Evolutionary conservation across 2,113 vertebrate species (phyloP).

Genomic region (Eublepharis macularius): DNA sequence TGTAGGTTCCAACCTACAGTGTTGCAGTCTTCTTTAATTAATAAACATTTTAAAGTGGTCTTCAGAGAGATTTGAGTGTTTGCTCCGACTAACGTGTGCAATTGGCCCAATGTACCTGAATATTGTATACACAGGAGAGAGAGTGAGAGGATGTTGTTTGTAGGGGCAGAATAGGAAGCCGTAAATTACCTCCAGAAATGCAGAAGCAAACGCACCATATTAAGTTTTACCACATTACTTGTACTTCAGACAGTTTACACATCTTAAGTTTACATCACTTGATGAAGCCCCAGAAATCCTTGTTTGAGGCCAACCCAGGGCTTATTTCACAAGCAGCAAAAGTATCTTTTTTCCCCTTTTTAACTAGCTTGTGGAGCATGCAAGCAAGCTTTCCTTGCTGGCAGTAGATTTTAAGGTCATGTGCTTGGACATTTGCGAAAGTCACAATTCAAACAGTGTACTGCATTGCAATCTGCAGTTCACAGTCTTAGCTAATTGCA

Average conservation of each 20-base stretch:
- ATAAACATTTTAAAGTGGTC: background rate
- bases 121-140: background rate
- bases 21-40: no score
- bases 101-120: background rate
- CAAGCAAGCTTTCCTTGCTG: constrained; percentile 59
- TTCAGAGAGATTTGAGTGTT: background rate
- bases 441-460: constrained; percentile 61
- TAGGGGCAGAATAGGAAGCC: background rate
- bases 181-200: background rate
- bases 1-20: background rate
- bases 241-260: background rate
- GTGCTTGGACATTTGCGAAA: constrained; percentile 65
- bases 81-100: background rate
- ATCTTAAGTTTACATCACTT: background rate
- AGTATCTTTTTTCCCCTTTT: background rate
- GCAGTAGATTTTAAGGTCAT: constrained; percentile 63
- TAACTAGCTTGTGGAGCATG: constrained; percentile 51
- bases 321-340: background rate
- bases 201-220: background rate
- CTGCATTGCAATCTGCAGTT: constrained; percentile 50
- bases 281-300: background rate
- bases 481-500: constrained; percentile 51
- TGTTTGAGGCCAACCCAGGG: background rate
- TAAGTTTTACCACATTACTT: background rate
- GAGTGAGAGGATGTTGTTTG: background rate